Evolutionary conservation across 2,113 vertebrate species (phyloP), one percentile per base, ranked within the genome.

Genomic region (Setophaga petechia): DNA sequence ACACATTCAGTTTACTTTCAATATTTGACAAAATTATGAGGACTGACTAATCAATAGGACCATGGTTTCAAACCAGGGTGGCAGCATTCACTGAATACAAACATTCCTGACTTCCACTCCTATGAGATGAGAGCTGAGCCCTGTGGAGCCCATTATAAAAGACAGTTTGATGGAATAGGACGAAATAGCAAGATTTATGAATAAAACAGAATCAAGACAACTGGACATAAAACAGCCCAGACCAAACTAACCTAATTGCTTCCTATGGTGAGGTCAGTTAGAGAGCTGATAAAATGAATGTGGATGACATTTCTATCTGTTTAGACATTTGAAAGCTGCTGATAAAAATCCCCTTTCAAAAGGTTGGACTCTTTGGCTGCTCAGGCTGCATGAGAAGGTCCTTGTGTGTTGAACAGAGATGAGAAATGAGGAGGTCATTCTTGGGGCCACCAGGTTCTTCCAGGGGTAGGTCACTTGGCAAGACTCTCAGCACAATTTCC

Each of bases 181-280:
- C 63, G 84, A 94, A 94, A 85, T 63, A 66, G 35, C 54, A 80
- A 73, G 33, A 83, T 66, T 79, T 84, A 78, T 79, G 94, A 78
- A 92, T 87, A 82, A 93, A 94, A 88, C 39, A 85, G 63, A 33
- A 86, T 77, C 72, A 75, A 90, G 78, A 90, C 49, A 88, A 71
- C 59, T 81, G 66, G 58, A 78, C 58, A 39, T 82, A 84, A 96
- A 96, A 46, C 58, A 92, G 46, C 33, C 55, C 58, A 35, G 33
- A 55, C 95, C 73, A 91, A 88, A 87, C 69, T 28, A 95, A 77
- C 54, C 35, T 94, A 89, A 86, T 94, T 79, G 73, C 72, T 93
- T 55, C 89, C 78, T 90, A 15, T 33, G 68, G 86, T 33, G 68
- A 91, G 69, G 67, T 90, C 92, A 67, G 51, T 66, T 65, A 82